These are phyloP conservation scores for Stegophylla sp. DNA, from an alignment of 2,888 invertebrate genomes.

Conservation along the genomic window DNA sequence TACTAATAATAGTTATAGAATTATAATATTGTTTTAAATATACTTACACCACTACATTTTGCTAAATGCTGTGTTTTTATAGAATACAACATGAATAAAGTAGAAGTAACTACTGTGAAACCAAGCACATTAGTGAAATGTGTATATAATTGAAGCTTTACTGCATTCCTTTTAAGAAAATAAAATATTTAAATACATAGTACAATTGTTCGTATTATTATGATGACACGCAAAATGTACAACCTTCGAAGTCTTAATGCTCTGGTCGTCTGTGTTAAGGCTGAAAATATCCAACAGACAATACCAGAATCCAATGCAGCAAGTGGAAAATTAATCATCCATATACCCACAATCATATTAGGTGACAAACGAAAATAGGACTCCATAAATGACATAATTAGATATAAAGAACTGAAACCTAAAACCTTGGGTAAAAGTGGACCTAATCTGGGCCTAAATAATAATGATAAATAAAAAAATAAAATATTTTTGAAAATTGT, in stretches of 20 bases:
- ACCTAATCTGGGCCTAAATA: conserved; percentile 81
- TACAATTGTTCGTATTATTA: neutral
- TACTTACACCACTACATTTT: conserved; percentile 76
- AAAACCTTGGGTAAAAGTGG: conserved; percentile 87
- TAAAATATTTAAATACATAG: conserved; percentile 17
- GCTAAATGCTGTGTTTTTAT: conserved; percentile 80
- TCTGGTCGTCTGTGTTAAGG: conserved; percentile 86
- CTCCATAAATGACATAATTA: conserved; percentile 83
- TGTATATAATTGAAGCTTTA: conserved; percentile 86
- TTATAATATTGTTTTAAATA: conserved; percentile 6
- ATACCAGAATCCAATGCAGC: conserved; percentile 85
- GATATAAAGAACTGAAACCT: conserved; percentile 83
- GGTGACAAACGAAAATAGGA: conserved; percentile 76
- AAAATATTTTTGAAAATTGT: neutral
- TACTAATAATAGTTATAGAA: conserved; percentile 8
- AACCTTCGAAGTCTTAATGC: conserved; percentile 82
- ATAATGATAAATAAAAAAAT: conserved; percentile 46
- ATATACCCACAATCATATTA: conserved; percentile 69
- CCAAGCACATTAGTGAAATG: conserved; percentile 94
- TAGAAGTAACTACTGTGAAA: conserved; percentile 87
- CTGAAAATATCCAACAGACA: conserved; percentile 93
- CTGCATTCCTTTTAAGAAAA: conserved; percentile 76
- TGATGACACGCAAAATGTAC: conserved; percentile 17
- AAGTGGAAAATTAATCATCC: conserved; percentile 84
- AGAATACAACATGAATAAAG: conserved; percentile 92